Conservation (phyloP, 2,113 vertebrate genomes). For the Rattus norvegicus region GRCr8 NC_086023.1:97720501-97721000, state of each 20-base stretch:
- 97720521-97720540: neutral
- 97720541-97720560: neutral
- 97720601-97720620: too few relatives aligned
- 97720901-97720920: neutral
- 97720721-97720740: neutral
- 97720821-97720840: neutral
- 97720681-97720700: neutral
- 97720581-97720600: too few relatives aligned
- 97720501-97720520: rapidly evolving
- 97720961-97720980: neutral
- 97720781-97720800: neutral
- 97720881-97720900: too few relatives aligned
- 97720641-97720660: neutral
- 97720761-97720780: neutral
- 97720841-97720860: neutral
- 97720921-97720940: neutral
- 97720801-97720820: neutral
- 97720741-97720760: neutral
- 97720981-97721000: neutral
- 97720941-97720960: neutral
- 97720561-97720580: too few relatives aligned
- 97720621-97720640: too few relatives aligned
- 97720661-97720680: neutral
- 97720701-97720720: neutral
- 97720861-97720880: neutral